These are phyloP conservation scores for Diphyllodes magnificus DNA, from an alignment of 2,113 vertebrate species.

Conservation along the genomic window DNA sequence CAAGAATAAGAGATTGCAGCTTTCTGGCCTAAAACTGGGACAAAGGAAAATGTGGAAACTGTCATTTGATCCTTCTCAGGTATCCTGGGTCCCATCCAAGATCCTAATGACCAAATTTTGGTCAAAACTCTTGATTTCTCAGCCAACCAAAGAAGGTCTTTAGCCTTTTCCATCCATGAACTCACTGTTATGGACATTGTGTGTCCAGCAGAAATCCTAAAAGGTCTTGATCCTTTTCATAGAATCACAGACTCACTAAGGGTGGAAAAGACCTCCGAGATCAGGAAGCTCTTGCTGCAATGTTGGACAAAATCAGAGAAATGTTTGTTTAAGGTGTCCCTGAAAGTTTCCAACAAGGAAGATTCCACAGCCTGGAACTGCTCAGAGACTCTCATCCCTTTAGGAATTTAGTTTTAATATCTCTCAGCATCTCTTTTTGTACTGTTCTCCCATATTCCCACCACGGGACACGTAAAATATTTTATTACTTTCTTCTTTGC, in stretches of 20 bases:
- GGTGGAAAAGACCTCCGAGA: background rate
- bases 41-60: background rate
- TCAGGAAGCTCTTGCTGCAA: background rate
- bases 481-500: background rate
- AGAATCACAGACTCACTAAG: background rate
- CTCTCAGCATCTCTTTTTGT: background rate
- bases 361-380: background rate
- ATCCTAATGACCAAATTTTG: background rate
- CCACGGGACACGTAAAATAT: background rate
- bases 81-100: background rate
- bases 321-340: background rate
- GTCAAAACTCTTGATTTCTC: background rate
- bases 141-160: background rate
- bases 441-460: background rate
- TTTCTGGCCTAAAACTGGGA: background rate
- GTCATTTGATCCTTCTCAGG: background rate
- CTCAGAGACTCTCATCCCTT: background rate
- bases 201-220: background rate
- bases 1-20: background rate
- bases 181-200: background rate
- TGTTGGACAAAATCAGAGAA: background rate
- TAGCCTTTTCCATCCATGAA: background rate
- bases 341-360: background rate
- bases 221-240: background rate
- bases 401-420: background rate